These are phyloP conservation scores for Nymphicus hollandicus DNA, from an alignment of 2,113 vertebrate genomes.

Conservation along the genomic window DNA sequence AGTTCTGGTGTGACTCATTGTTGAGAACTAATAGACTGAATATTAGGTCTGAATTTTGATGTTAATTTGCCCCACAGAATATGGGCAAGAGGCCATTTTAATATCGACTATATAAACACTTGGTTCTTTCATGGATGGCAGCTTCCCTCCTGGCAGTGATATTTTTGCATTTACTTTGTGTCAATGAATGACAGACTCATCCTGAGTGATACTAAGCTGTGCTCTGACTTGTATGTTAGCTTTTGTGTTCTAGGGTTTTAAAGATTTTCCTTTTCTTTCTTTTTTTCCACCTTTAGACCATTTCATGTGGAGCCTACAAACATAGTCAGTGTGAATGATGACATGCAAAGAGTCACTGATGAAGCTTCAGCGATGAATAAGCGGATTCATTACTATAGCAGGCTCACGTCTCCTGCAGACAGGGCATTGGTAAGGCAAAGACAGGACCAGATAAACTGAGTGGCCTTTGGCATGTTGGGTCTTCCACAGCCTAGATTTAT, in stretches of 20 bases:
- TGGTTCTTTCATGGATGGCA: not conserved
- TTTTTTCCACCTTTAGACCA: slow-evolving; percentile 74
- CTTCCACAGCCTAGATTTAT: not conserved
- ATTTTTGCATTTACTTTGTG: not conserved
- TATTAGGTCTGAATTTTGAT: not conserved
- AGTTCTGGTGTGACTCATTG: not conserved
- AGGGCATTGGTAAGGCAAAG: slow-evolving; percentile 81
- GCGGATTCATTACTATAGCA: slow-evolving; percentile 91
- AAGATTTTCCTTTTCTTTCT: slow-evolving; percentile 10
- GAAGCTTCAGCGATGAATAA: slow-evolving; percentile 92
- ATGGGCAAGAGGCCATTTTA: not conserved
- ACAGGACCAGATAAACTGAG: not conserved
- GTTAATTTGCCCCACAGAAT: not conserved
- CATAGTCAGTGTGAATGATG: slow-evolving; percentile 78
- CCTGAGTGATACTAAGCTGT: not conserved
- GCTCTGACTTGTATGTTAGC: not conserved
- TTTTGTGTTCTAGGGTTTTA: not conserved
- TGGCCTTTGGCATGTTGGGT: not conserved
- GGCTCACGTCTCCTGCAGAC: slow-evolving; percentile 83
- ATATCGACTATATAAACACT: not conserved
- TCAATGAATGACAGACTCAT: not conserved
- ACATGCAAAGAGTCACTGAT: slow-evolving; percentile 82
- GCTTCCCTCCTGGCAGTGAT: slow-evolving; percentile 10
- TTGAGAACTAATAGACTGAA: not conserved
- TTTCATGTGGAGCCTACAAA: slow-evolving; percentile 91